These are phyloP conservation scores for Apeira syringaria DNA, from an alignment of 2,888 invertebrate species.

Conservation along the genomic window DNA sequence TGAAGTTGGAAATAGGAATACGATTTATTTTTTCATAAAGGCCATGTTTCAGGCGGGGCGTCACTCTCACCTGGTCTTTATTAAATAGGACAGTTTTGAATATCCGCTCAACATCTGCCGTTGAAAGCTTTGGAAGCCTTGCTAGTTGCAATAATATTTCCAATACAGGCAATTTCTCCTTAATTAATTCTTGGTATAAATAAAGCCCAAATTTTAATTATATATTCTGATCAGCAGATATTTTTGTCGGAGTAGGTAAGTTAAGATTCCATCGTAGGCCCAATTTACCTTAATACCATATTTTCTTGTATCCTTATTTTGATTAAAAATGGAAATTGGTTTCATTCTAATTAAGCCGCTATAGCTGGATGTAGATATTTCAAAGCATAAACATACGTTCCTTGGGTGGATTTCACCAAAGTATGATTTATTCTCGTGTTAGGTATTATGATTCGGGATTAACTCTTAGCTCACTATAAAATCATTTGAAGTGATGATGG, in stretches of 20 bases:
- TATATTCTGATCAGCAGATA: slow-evolving; percentile 8
- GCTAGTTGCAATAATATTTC: slow-evolving; percentile 13
- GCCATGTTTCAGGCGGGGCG: slow-evolving; percentile 25
- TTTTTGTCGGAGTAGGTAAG: neutral
- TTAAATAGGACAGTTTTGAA: slow-evolving; percentile 47
- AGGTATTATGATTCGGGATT: too few relatives aligned
- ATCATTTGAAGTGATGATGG: too few relatives aligned
- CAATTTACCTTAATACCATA: slow-evolving; percentile 9
- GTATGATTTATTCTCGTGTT: too few relatives aligned
- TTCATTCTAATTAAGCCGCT: too few relatives aligned
- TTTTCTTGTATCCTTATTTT: neutral
- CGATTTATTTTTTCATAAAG: slow-evolving; percentile 31
- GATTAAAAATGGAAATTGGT: neutral
- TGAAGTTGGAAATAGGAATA: slow-evolving; percentile 2
- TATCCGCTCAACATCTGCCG: slow-evolving; percentile 43
- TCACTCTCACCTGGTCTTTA: slow-evolving; percentile 45
- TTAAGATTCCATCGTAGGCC: too few relatives aligned
- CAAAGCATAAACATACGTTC: too few relatives aligned
- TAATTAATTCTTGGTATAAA: slow-evolving; percentile 11
- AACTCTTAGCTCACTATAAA: too few relatives aligned
- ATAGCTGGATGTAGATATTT: too few relatives aligned
- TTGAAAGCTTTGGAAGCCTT: slow-evolving; percentile 33
- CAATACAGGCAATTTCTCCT: slow-evolving; percentile 14
- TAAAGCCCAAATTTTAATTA: slow-evolving; percentile 20
- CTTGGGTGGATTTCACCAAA: neutral